A percentile compares a stretch with the other conserved stretches of the same genome.
phyloP scores from a whole-genome alignment of 2,797 vertebrate species.

The Sebastes alutus region DNA sequence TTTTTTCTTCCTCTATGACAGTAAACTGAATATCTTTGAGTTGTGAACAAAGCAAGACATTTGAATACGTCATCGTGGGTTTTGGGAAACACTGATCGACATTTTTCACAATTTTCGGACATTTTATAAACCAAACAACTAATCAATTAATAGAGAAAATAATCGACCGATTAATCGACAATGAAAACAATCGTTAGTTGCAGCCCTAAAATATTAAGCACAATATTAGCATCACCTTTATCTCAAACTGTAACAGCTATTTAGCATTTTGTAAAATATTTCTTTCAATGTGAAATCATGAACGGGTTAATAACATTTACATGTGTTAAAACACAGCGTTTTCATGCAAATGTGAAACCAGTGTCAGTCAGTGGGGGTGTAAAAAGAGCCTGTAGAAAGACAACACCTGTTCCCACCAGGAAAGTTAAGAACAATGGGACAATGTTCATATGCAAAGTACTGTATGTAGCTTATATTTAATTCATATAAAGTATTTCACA shows the following conservation, averaged over 20 bases:
- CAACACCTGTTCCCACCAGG: background rate
- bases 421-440: background rate
- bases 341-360: background rate
- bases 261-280: background rate
- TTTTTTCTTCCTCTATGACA: no score
- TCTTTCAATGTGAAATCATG: background rate
- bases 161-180: no score
- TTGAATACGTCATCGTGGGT: no score
- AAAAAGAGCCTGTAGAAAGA: background rate
- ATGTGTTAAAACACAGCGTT: background rate
- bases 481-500: background rate
- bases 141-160: no score
- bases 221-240: background rate
- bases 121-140: no score
- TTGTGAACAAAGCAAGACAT: no score
- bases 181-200: no score
- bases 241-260: background rate
- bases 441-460: background rate
- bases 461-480: background rate
- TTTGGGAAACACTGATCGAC: no score
- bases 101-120: no score
- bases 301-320: background rate
- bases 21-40: no score
- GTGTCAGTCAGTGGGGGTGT: background rate
- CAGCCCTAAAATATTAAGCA: background rate